Evolutionary conservation across 2,113 vertebrate genomes (phyloP).

Genomic region (Alaudala cheleensis): DNA sequence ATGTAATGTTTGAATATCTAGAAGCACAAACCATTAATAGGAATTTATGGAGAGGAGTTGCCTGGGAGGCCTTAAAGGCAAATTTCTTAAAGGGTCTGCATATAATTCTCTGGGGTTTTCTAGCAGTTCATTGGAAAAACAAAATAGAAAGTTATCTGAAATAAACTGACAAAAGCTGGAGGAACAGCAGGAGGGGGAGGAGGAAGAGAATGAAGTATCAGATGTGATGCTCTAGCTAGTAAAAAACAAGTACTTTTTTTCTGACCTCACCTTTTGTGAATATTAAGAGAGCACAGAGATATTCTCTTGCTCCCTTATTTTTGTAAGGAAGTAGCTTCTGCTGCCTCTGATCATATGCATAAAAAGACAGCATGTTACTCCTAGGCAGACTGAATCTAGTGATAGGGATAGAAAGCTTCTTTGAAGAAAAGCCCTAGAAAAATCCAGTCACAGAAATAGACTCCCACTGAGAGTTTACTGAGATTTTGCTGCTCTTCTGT

Average conservation of each 20-base stretch:
- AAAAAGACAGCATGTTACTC: neutral
- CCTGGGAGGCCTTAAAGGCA: neutral
- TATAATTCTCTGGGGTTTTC: neutral
- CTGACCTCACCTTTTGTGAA: neutral
- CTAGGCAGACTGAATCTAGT: neutral
- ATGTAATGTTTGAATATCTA: neutral
- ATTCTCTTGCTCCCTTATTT: neutral
- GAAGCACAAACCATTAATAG: neutral
- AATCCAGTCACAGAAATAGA: neutral
- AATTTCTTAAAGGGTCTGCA: neutral
- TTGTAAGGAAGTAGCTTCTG: neutral
- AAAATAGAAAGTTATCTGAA: neutral
- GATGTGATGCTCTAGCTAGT: neutral
- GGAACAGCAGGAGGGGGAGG: neutral
- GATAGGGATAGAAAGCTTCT: neutral
- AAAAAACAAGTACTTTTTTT: neutral
- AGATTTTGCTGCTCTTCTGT: neutral
- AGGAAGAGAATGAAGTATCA: neutral
- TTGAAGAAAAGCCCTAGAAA: conserved; percentile 33
- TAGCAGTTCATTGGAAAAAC: neutral
- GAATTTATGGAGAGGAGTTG: neutral
- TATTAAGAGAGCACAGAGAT: neutral
- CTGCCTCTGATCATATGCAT: neutral
- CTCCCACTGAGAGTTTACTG: neutral
- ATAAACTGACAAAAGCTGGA: neutral